Conservation (phyloP, 2,797 vertebrate species). For the Gallinago solitaria region DNA sequence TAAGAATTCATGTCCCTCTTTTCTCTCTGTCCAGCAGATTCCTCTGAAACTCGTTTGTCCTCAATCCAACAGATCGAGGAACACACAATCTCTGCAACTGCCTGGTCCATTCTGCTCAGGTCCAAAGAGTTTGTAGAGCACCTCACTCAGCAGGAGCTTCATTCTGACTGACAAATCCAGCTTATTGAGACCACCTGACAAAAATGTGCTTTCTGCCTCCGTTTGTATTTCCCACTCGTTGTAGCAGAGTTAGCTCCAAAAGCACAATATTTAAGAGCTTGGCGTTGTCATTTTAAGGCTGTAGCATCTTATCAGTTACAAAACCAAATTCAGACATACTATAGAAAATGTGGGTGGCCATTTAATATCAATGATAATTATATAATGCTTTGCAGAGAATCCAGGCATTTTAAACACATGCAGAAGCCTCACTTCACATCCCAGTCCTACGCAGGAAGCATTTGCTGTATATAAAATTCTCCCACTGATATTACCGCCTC, state of each 20-base stretch:
- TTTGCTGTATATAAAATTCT: neutral
- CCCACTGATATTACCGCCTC: neutral
- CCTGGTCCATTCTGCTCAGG: neutral
- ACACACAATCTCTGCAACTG: neutral
- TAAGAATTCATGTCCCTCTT: neutral
- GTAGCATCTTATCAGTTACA: neutral
- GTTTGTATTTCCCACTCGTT: neutral
- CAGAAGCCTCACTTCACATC: neutral
- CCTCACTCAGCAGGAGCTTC: neutral
- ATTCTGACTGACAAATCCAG: rapidly evolving
- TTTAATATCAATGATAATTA: neutral
- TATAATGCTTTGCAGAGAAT: neutral
- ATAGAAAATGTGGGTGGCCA: neutral
- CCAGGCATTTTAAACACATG: neutral
- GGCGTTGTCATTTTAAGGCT: neutral
- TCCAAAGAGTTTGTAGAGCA: neutral
- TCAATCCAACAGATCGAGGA: neutral
- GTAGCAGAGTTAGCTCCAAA: neutral
- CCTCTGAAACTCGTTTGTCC: neutral
- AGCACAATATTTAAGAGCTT: neutral
- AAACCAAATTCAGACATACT: neutral
- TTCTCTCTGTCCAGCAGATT: neutral
- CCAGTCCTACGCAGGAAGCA: neutral
- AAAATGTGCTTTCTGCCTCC: neutral
- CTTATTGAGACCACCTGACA: neutral